Conservation (phyloP, 2,888 invertebrate species). For the Meteorus cinctellus region DNA sequence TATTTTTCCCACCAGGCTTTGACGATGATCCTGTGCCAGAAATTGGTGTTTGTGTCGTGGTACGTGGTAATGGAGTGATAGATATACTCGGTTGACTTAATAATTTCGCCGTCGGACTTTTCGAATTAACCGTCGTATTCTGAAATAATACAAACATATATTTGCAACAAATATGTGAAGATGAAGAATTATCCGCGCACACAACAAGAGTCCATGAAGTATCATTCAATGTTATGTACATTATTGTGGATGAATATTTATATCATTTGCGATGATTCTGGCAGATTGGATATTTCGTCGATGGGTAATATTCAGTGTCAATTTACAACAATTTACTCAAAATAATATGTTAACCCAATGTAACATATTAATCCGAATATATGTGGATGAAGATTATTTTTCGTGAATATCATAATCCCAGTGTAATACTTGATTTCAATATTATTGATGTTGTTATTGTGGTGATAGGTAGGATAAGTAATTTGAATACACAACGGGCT, state of each 20-base stretch:
- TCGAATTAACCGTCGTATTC: conserved; percentile 68
- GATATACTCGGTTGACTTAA: conserved; percentile 91
- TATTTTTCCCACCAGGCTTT: conserved; percentile 79
- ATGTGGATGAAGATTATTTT: not conserved
- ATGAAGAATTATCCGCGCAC: not conserved
- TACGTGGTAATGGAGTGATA: conserved; percentile 89
- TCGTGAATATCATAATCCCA: not conserved
- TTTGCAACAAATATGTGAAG: not conserved
- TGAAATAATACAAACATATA: conserved; percentile 56
- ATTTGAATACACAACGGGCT: not conserved
- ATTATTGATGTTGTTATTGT: not conserved
- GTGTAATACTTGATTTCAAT: not conserved
- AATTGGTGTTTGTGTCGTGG: conserved; percentile 71
- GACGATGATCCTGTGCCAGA: conserved; percentile 70
- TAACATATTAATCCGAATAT: not conserved
- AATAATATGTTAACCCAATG: not conserved
- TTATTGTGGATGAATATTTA: not conserved
- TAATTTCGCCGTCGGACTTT: conserved; percentile 73
- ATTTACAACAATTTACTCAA: too few relatives aligned
- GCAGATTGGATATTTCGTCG: not conserved
- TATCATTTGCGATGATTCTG: not conserved
- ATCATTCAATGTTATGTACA: not conserved
- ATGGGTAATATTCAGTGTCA: not conserved
- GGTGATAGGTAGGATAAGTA: not conserved
- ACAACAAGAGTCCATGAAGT: not conserved